A percentile compares a stretch with the other conserved stretches of the same genome.
Conservation (phyloP, 2,113 vertebrate species). For the Microcebus griseorufus region DNA sequence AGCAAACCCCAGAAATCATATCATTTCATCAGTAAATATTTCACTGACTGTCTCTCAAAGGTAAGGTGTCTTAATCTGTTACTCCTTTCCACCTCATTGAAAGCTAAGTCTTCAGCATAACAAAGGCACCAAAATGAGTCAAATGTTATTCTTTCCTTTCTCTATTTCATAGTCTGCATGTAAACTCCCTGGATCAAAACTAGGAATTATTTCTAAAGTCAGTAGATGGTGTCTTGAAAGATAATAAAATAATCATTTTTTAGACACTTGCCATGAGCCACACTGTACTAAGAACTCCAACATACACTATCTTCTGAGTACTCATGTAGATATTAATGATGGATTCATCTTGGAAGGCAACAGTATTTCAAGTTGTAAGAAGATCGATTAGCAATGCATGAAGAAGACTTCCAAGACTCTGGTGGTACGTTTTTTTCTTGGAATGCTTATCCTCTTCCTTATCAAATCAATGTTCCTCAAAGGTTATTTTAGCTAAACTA, state of each 20-base stretch:
- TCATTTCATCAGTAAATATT: slow-evolving; percentile 19
- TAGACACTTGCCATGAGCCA: not conserved
- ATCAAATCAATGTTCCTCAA: slow-evolving; percentile 21
- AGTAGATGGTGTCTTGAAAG: not conserved
- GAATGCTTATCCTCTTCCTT: not conserved
- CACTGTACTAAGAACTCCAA: not conserved
- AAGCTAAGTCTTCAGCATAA: slow-evolving; percentile 38
- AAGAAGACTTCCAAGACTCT: not conserved
- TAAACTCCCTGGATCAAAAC: not conserved
- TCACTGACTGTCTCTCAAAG: slow-evolving; percentile 41
- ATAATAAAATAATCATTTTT: not conserved
- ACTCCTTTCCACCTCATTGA: slow-evolving; percentile 10
- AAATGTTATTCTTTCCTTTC: not conserved
- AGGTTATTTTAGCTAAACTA: slow-evolving; percentile 35
- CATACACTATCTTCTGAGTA: not conserved
- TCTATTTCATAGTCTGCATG: not conserved
- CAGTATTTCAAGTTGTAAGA: not conserved
- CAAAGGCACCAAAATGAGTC: slow-evolving; percentile 26
- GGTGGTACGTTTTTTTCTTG: not conserved
- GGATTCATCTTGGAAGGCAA: not conserved
- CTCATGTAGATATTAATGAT: not conserved
- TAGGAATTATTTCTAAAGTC: slow-evolving; percentile 40
- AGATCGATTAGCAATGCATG: not conserved
- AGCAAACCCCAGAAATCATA: slow-evolving; percentile 6
- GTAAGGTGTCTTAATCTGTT: slow-evolving; percentile 25